These are phyloP conservation scores for Eumerus sabulonum DNA, from an alignment of 2,888 invertebrate genomes.

Conservation along the genomic window DNA sequence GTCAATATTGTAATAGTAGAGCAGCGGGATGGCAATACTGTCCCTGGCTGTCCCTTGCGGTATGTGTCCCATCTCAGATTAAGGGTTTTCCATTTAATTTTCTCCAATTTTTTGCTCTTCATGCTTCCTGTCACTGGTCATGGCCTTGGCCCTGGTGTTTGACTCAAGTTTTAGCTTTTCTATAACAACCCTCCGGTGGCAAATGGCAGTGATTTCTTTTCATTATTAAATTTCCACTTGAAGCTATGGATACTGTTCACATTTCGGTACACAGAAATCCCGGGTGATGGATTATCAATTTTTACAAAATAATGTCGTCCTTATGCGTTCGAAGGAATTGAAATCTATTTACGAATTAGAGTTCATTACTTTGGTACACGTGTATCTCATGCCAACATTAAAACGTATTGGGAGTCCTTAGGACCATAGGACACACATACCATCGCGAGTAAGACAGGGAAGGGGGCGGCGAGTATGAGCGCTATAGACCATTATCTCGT, in stretches of 20 bases:
- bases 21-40: background rate
- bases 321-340: conserved; percentile 31
- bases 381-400: background rate
- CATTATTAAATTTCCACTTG: conserved; percentile 52
- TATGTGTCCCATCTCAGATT: conserved; percentile 23
- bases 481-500: conserved; percentile 49
- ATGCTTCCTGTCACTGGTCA: too few species aligned
- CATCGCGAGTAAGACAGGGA: background rate
- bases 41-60: conserved; percentile 17
- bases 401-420: background rate
- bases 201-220: conserved; percentile 9
- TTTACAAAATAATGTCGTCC: conserved; percentile 18
- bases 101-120: background rate
- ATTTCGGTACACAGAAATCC: conserved; percentile 1
- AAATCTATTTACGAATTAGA: conserved; percentile 9
- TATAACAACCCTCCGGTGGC: background rate
- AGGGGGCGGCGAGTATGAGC: background rate
- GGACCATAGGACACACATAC: background rate
- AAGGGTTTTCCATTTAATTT: conserved; percentile 31
- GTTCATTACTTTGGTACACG: conserved; percentile 3
- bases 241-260: conserved; percentile 22
- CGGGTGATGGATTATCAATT: conserved; percentile 46
- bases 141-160: too few species aligned
- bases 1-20: too few species aligned
- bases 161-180: too few species aligned